Percentiles rank a stretch among this genome's conserved stretches.
These are phyloP conservation scores for Lamellibrachia luymesi DNA, from an alignment of 1,140 invertebrate species.

Conservation along the genomic window DNA sequence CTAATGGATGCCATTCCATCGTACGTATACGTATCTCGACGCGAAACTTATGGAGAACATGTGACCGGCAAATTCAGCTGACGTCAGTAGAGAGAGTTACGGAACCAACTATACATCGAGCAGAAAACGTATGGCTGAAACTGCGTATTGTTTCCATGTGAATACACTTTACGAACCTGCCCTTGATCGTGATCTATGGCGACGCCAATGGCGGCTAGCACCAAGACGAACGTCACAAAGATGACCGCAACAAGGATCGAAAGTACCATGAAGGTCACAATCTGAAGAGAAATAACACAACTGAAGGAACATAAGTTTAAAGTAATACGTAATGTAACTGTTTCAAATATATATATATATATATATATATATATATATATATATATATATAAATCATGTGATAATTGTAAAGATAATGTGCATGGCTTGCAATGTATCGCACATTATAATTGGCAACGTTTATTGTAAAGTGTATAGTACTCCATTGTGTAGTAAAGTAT, in stretches of 20 bases:
- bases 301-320: neutral
- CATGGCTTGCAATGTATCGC: too few species aligned
- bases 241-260: neutral
- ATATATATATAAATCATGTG: neutral
- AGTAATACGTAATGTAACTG: neutral
- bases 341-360: too few species aligned
- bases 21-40: too few species aligned
- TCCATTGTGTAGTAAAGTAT: too few species aligned
- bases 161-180: neutral
- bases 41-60: too few species aligned
- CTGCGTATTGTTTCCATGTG: too few species aligned
- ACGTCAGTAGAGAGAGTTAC: too few species aligned
- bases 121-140: too few species aligned
- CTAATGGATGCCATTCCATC: too few species aligned
- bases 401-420: neutral
- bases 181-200: neutral
- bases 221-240: neutral
- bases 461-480: neutral
- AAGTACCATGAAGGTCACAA: neutral
- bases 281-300: neutral
- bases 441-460: neutral
- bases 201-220: neutral
- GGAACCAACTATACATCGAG: too few species aligned
- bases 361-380: neutral
- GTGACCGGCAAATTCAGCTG: too few species aligned